Evolutionary conservation across 2,113 vertebrate genomes (phyloP), one percentile per base, ranked within the genome.

Genomic region (Chlorodrepanis virens): DNA sequence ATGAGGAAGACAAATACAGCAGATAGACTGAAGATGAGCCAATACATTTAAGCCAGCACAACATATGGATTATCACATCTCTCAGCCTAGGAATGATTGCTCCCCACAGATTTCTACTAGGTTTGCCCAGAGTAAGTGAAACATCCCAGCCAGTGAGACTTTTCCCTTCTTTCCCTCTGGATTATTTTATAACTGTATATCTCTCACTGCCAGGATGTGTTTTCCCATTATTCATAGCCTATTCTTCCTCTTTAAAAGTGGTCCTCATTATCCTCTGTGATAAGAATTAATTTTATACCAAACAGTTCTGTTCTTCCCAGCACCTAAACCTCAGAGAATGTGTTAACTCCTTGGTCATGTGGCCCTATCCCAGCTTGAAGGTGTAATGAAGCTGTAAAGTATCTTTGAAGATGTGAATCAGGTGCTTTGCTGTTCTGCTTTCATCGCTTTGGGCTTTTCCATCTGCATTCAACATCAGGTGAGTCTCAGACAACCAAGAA

Each of bases 11-110:
- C 53, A 93, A 81, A 93, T 52, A 40, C 49, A 75, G 47, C 52
- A 75, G 83, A 94, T 21, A 52, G 80, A 77, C n/a, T 91, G 93
- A 89, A 93, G 52, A 61, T 1, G 20, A 89, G 77, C 93, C 88
- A 94, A 53, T 64, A 45, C 8, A 7, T 78, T 86, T 54, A 78
- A 94, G 80, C 87, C 93, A 95, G 90, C 15, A 52, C 63, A 86
- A 75, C 90, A 92, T 86, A 96, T 94, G 95, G 88, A 93, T 44
- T 80, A 50, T 91, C 88, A 92, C 76, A 88, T 89, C 68, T 87
- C 82, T 75, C 80, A 89, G 87, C 65, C 45, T 68, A 87, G 74
- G 69, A 92, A 93, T 71, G 31, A 87, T 83, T 87, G 56, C 35
- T 93, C 72, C 83, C 91, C 61, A 68, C 57, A 75, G 94, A 94